Base-by-base conservation (phyloP, 2,888 invertebrate genomes). In the Argynnis bischoffii region DNA sequence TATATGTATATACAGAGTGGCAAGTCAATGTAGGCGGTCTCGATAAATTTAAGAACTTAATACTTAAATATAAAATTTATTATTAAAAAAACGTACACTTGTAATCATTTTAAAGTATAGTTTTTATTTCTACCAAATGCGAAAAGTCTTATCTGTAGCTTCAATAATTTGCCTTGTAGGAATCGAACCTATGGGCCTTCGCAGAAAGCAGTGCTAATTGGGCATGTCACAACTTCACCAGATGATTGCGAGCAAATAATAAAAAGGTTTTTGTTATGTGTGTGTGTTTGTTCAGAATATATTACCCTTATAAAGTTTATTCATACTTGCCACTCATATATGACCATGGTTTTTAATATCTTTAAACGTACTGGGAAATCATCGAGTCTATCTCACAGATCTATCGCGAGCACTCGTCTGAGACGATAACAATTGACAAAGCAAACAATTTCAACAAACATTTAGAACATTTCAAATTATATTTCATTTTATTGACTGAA, bases 401-500 rank as follows among this genome's bases (percentile, higher is more conserved):
- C n/a, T 59, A 26, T 35, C 6, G 55, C 13, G 48, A 21, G n/a
- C 15, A 47, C 59, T 48, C 48, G 26, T n/a, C 59, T 2, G 16
- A 48, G 48, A 59, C 59, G 59, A 59, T 59, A 59, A 59, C 47
- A 59, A 26, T 31, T 48, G 47, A 59, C 31, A 48, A 59, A 48
- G 2, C 26, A 15, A 59, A 59, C 59, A 48, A 59, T 31, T 59
- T 59, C 31, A 59, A 21, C 48, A 48, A 59, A 59, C 26, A 63
- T 51, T 55, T 21, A 55, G 55, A 63, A 26, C 14, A 57, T 60
- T 50, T 31, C 31, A 59, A 59, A 31, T 21, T 47, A 11, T 26
- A 4, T 59, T 59, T 59, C 46, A 59, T 47, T n/a, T 26, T 0
- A 59, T 31, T 59, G 6, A 48, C 26, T 48, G 48, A 48, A 59